Evolutionary conservation across 2,797 vertebrate genomes (phyloP).

Genomic region (Gymnothorax reevesii): DNA sequence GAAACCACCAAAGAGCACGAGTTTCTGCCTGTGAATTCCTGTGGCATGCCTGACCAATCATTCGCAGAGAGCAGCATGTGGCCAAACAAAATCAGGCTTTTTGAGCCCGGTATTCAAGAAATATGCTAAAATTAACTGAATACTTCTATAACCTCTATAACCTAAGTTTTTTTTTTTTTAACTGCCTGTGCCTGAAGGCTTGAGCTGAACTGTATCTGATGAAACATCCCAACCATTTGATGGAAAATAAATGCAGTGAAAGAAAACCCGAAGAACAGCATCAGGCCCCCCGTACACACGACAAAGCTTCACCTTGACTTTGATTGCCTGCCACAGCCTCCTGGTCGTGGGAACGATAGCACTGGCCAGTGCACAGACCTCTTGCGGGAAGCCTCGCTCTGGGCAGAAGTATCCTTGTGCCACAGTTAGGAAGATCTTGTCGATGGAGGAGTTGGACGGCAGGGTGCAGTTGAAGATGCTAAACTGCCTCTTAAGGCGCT

Average conservation of each 20-base stretch:
- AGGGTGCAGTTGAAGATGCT: conserved; percentile 82
- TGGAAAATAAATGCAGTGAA: conserved; percentile 34
- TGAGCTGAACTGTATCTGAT: no score
- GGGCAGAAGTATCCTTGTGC: conserved; percentile 81
- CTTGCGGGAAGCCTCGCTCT: conserved; percentile 67
- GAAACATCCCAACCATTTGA: not conserved
- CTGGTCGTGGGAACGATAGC: conserved; percentile 75
- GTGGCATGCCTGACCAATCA: no score
- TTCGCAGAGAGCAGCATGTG: no score
- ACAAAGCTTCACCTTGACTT: conserved; percentile 72
- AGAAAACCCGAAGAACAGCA: not conserved
- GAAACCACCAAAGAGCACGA: no score
- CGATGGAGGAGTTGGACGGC: conserved; percentile 81
- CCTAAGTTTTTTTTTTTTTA: no score
- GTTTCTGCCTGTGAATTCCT: no score
- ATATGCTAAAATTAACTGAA: no score
- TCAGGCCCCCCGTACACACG: not conserved
- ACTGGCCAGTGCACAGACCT: conserved; percentile 68
- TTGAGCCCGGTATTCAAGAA: no score
- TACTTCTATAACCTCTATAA: no score
- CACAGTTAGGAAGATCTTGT: conserved; percentile 79
- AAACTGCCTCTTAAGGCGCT: conserved; percentile 84
- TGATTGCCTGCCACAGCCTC: conserved; percentile 79
- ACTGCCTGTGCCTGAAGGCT: no score
- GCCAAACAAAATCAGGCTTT: no score